Evolutionary conservation across 2,113 vertebrate species (phyloP).

Genomic region (Scopus umbretta): DNA sequence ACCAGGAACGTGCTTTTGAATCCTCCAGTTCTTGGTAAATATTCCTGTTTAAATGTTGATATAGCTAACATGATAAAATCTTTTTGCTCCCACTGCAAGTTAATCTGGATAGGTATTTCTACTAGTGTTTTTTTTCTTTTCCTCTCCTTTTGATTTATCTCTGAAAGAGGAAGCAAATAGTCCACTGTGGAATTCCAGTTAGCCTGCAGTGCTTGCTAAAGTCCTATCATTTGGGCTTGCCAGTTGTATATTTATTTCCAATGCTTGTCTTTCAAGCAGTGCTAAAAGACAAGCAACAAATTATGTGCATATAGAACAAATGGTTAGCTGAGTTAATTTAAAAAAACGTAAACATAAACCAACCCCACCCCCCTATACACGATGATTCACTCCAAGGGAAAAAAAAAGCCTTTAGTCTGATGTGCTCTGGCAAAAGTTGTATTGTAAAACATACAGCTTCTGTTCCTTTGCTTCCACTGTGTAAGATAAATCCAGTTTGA

Average conservation of each 20-base stretch:
- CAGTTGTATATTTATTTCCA: slow-evolving; percentile 1
- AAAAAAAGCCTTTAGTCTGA: background rate
- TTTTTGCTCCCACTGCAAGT: background rate
- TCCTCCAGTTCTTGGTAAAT: background rate
- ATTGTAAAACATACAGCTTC: background rate
- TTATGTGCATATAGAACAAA: background rate
- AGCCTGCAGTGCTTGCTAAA: background rate
- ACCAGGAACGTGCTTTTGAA: background rate
- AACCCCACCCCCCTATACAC: background rate
- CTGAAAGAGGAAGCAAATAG: background rate
- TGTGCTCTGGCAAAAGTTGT: background rate
- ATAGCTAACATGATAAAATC: background rate
- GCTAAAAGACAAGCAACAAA: background rate
- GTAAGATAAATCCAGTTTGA: background rate
- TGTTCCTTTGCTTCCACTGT: background rate
- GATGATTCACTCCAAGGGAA: background rate
- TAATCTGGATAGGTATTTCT: background rate
- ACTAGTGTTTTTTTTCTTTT: background rate
- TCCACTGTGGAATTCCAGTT: background rate
- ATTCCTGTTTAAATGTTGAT: background rate
- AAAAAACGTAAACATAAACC: background rate
- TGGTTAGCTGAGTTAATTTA: background rate
- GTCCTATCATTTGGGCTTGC: background rate
- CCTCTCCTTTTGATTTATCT: background rate
- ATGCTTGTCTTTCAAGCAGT: background rate